These are phyloP conservation scores for Scaptomyza parva DNA, from an alignment of 2,888 invertebrate genomes.

Conservation along the genomic window DNA sequence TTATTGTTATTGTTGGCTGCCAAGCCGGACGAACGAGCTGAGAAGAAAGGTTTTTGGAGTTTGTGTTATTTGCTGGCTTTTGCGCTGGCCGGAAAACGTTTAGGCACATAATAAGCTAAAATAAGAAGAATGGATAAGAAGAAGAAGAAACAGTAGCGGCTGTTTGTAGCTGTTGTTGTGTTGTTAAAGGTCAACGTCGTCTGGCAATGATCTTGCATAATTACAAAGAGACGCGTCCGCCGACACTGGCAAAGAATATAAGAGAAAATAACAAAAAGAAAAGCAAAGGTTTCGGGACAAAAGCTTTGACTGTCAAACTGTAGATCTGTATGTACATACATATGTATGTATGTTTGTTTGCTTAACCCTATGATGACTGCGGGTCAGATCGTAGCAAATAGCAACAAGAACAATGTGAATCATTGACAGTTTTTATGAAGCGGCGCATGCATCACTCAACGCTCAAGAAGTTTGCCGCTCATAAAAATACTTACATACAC, in stretches of 20 bases:
- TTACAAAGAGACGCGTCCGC: constrained; percentile 57
- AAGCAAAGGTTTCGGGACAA: constrained; percentile 47
- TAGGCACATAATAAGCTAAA: constrained; percentile 67
- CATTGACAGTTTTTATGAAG: constrained; percentile 78
- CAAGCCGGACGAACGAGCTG: constrained; percentile 70
- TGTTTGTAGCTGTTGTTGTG: neutral
- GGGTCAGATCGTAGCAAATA: constrained; percentile 55
- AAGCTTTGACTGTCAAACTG: constrained; percentile 23
- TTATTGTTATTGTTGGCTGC: constrained; percentile 10
- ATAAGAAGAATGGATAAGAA: neutral
- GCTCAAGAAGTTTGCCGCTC: constrained; percentile 56
- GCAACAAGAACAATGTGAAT: constrained; percentile 65
- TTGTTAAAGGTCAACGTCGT: constrained; percentile 66
- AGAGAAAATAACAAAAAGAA: neutral
- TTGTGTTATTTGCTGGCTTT: constrained; percentile 34
- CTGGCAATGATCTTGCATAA: constrained; percentile 82
- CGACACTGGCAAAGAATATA: constrained; percentile 59
- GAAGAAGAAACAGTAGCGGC: neutral
- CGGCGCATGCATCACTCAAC: constrained; percentile 76
- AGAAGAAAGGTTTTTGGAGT: constrained; percentile 44
- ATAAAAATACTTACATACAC: constrained; percentile 27
- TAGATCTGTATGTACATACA: neutral
- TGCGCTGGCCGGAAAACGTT: constrained; percentile 78
- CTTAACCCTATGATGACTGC: constrained; percentile 71
- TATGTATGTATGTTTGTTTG: constrained; percentile 17